Percentiles rank a stretch among this genome's conserved stretches.
These are phyloP conservation scores for Myopa testacea DNA, from an alignment of 2,888 invertebrate species.

Conservation along the genomic window DNA sequence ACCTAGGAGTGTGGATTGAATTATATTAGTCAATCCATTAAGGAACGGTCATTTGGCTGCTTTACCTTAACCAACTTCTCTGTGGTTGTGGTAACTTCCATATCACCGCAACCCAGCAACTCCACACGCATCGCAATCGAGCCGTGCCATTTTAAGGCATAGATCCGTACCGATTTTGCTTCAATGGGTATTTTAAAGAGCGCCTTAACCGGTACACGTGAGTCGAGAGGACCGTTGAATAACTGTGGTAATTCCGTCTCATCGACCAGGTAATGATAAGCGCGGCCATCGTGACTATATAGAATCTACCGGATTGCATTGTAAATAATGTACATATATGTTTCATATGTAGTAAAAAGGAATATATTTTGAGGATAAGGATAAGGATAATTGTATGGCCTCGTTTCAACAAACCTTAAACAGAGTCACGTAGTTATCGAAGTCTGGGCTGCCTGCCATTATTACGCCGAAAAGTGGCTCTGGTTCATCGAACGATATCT, in stretches of 20 bases:
- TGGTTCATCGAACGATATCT: conserved; percentile 74
- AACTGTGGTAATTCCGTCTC: conserved; percentile 72
- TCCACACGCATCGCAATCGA: conserved; percentile 78
- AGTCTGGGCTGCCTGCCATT: conserved; percentile 77
- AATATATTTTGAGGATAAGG: background rate
- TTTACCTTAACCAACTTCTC: conserved; percentile 31
- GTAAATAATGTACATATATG: no score
- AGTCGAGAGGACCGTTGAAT: conserved; percentile 80
- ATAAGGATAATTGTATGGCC: no score
- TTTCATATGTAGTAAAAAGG: background rate
- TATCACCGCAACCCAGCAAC: conserved; percentile 76
- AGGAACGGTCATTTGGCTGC: background rate
- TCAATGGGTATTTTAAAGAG: conserved; percentile 80
- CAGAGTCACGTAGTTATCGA: conserved; percentile 81
- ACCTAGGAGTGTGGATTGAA: background rate
- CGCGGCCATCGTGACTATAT: conserved; percentile 76
- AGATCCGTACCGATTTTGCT: conserved; percentile 78
- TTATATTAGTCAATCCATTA: background rate
- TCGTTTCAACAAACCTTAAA: conserved; percentile 70
- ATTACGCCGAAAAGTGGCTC: conserved; percentile 81
- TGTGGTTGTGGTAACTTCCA: conserved; percentile 39
- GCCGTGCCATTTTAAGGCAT: conserved; percentile 81
- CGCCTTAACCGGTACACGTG: conserved; percentile 72
- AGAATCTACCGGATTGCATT: conserved; percentile 63
- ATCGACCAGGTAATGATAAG: conserved; percentile 73